phyloP scores from a whole-genome alignment of 2,113 vertebrate genomes.

The Propithecus coquereli region DNA sequence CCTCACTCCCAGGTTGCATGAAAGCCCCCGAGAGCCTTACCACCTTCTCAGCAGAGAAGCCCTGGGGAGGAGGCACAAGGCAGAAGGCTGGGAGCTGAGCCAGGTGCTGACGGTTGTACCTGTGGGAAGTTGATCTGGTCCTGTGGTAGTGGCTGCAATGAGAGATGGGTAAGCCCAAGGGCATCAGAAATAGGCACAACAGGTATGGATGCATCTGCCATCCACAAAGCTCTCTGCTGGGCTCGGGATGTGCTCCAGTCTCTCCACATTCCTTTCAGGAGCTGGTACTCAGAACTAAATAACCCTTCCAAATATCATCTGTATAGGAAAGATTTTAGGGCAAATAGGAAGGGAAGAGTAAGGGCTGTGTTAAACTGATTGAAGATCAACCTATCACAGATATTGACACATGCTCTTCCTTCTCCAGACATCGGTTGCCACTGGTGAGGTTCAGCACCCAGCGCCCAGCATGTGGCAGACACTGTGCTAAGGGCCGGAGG shows the following conservation, averaged over 20 bases:
- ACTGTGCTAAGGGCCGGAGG: too few relatives aligned
- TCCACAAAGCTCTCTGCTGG: neutral
- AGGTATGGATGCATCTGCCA: neutral
- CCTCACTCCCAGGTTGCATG: neutral
- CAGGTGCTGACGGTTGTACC: neutral
- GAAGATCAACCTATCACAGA: neutral
- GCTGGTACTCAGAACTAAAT: neutral
- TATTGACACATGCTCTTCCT: neutral
- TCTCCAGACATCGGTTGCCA: neutral
- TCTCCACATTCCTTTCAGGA: neutral
- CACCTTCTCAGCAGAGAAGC: neutral
- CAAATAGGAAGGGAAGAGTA: neutral
- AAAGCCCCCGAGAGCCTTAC: neutral
- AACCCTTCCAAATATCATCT: neutral
- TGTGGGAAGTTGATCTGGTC: neutral
- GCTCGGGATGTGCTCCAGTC: neutral
- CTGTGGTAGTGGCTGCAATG: neutral
- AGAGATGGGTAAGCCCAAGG: neutral
- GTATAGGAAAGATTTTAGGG: neutral
- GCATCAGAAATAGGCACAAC: neutral
- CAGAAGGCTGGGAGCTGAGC: neutral
- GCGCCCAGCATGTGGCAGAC: neutral
- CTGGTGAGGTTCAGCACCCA: neutral
- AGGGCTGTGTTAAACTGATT: neutral
- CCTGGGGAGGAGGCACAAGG: neutral